Percentiles rank a stretch among this genome's conserved stretches.
These are phyloP conservation scores for Trissonchulus latispiculum DNA, from an alignment of 2,888 invertebrate species.

Conservation along the genomic window DNA sequence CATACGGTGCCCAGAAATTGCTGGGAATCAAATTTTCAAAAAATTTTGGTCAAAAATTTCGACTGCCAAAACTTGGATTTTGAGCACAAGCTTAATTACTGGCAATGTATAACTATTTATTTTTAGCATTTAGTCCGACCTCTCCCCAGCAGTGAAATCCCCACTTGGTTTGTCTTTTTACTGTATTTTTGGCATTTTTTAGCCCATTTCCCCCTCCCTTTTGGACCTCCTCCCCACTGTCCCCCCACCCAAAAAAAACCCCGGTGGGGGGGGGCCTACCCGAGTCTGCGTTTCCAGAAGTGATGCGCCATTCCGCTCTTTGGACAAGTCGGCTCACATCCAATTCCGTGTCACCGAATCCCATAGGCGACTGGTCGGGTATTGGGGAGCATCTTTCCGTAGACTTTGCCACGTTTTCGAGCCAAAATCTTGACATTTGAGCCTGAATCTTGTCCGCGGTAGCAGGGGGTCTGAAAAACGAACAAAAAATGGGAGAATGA, in stretches of 20 bases:
- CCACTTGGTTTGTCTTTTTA: constrained; percentile 2
- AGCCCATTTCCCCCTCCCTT: too few species aligned
- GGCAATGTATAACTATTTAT: too few species aligned
- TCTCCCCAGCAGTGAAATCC: constrained; percentile 74
- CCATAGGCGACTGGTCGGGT: constrained; percentile 51
- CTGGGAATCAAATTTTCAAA: too few species aligned
- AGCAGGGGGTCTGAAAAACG: constrained; percentile 68
- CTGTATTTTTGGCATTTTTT: too few species aligned
- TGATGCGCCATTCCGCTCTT: constrained; percentile 80
- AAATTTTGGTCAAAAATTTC: too few species aligned
- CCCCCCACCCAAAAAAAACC: too few species aligned
- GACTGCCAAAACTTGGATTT: too few species aligned
- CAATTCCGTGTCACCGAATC: constrained; percentile 75
- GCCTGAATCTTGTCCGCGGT: constrained; percentile 96
- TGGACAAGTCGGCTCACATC: constrained; percentile 91
- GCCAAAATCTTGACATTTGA: constrained; percentile 90
- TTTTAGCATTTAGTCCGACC: constrained; percentile 47
- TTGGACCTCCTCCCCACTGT: too few species aligned
- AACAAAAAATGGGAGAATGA: too few species aligned
- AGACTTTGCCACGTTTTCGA: constrained; percentile 88
- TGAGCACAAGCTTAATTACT: too few species aligned
- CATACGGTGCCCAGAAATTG: too few species aligned
- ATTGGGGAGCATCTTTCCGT: constrained; percentile 56
- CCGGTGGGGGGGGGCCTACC: too few species aligned
- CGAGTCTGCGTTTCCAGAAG: constrained; percentile 30